Evolutionary conservation across 2,888 invertebrate genomes (phyloP).

Genomic region (Drosophila kambysellisi): DNA sequence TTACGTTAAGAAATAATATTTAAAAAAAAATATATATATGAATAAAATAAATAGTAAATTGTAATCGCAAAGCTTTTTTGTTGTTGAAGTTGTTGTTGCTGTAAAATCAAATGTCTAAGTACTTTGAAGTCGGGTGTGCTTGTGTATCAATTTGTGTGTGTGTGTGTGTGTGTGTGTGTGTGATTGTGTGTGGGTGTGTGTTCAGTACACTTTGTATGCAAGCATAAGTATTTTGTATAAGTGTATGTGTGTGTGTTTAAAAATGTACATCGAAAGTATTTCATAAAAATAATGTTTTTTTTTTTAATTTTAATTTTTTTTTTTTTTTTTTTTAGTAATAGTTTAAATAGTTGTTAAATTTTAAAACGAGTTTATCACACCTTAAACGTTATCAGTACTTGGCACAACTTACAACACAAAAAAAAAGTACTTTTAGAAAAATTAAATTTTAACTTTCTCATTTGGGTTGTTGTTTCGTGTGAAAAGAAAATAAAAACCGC

Average conservation of each 20-base stretch:
- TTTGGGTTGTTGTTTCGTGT: conserved; percentile 16
- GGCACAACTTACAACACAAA: conserved; percentile 85
- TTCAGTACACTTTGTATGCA: conserved; percentile 8
- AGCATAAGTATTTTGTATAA: conserved; percentile 24
- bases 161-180: conserved; percentile 19
- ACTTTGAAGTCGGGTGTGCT: conserved; percentile 58
- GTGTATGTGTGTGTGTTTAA: conserved; percentile 34
- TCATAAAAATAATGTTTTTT: conserved; percentile 60
- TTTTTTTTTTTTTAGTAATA: conserved; percentile 63
- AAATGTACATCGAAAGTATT: conserved; percentile 72
- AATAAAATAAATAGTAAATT: conserved; percentile 51
- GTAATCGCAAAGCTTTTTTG: conserved; percentile 62
- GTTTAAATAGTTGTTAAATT: conserved; percentile 77
- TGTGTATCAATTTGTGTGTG: conserved; percentile 22
- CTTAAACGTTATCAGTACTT: conserved; percentile 85
- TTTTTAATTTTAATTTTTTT: conserved; percentile 37
- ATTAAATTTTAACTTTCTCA: conserved; percentile 58
- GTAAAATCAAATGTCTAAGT: conserved; percentile 69
- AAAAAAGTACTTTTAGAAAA: conserved; percentile 62
- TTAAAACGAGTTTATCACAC: conserved; percentile 85
- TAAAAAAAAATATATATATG: conserved; percentile 27
- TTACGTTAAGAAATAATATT: conserved; percentile 60
- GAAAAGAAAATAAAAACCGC: conserved; percentile 27
- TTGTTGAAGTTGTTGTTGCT: conserved; percentile 42
- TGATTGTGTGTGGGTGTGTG: conserved; percentile 26